Percentiles rank a stretch among this genome's conserved stretches.
phyloP scores from a whole-genome alignment of 2,888 invertebrate genomes.

The Ormyrus pomaceus region DNA sequence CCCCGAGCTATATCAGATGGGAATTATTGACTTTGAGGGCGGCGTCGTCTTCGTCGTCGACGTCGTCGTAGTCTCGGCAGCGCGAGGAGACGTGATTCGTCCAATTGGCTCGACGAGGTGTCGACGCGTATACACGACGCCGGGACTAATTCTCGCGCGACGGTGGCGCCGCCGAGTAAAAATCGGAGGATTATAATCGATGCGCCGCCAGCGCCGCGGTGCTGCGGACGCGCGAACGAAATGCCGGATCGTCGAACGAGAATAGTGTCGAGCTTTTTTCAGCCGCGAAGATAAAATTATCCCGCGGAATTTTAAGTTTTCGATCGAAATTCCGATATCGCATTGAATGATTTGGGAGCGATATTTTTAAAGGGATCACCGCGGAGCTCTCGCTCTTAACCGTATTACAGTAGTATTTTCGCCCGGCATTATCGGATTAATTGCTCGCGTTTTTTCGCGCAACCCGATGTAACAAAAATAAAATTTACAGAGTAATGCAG shows the following conservation, averaged over 20 bases:
- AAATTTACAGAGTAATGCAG: too few relatives aligned
- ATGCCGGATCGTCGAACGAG: slow-evolving; percentile 1
- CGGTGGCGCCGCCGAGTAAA: background rate
- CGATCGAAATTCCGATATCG: slow-evolving; percentile 8
- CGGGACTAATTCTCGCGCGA: background rate
- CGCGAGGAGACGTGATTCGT: slow-evolving; percentile 41
- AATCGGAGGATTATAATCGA: background rate
- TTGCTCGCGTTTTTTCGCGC: background rate
- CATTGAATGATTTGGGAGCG: background rate
- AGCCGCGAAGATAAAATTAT: too few relatives aligned
- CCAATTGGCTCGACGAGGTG: slow-evolving; percentile 50
- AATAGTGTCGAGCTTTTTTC: background rate
- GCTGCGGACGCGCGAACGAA: background rate
- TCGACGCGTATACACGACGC: slow-evolving; percentile 11
- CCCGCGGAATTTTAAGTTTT: background rate
- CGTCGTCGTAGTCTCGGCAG: background rate
- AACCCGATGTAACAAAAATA: background rate
- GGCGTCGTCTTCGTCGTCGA: background rate
- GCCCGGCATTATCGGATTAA: too few relatives aligned
- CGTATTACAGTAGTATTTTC: too few relatives aligned
- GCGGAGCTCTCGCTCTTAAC: background rate
- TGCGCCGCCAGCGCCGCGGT: background rate
- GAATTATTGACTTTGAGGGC: slow-evolving; percentile 55
- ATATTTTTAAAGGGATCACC: slow-evolving; percentile 12
- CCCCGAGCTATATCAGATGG: slow-evolving; percentile 39